Percentiles rank a stretch among this genome's conserved stretches.
Conservation (phyloP, 1,140 invertebrate species). For the Cydia amplana region DNA sequence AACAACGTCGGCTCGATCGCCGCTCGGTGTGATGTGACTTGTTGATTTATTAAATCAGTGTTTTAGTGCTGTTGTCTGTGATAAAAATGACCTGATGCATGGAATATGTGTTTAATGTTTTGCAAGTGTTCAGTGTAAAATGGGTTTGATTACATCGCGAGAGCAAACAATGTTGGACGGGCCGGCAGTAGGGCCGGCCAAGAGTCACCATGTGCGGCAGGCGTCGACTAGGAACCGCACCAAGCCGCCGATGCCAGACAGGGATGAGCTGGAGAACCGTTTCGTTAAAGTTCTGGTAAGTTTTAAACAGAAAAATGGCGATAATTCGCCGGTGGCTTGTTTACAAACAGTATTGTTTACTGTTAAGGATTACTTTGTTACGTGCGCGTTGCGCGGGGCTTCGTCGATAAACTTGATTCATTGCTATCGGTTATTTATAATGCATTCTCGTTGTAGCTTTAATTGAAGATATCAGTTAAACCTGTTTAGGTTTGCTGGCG, state of each 20-base stretch:
- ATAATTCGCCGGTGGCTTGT: slow-evolving; percentile 64
- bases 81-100: slow-evolving; percentile 70
- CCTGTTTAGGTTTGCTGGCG: background rate
- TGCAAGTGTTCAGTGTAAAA: slow-evolving; percentile 68
- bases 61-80: slow-evolving; percentile 66
- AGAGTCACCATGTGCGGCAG: slow-evolving; percentile 82
- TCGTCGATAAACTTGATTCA: slow-evolving; percentile 33
- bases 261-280: slow-evolving; percentile 91
- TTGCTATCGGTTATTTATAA: background rate
- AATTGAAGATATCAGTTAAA: slow-evolving; percentile 11
- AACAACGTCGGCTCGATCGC: slow-evolving; percentile 39
- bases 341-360: slow-evolving; percentile 68
- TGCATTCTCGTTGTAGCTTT: slow-evolving; percentile 1
- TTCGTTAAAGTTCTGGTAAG: slow-evolving; percentile 98
- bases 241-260: slow-evolving; percentile 93
- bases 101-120: slow-evolving; percentile 62
- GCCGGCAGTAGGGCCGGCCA: slow-evolving; percentile 62
- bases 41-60: slow-evolving; percentile 47
- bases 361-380: slow-evolving; percentile 38
- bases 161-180: slow-evolving; percentile 77
- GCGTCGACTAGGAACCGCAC: slow-evolving; percentile 86
- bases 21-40: slow-evolving; percentile 54
- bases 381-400: slow-evolving; percentile 11
- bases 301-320: slow-evolving; percentile 34
- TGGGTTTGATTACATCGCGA: slow-evolving; percentile 78